Evolutionary conservation across 2,113 vertebrate species (phyloP).

Genomic region (Ptyas mucosa): DNA sequence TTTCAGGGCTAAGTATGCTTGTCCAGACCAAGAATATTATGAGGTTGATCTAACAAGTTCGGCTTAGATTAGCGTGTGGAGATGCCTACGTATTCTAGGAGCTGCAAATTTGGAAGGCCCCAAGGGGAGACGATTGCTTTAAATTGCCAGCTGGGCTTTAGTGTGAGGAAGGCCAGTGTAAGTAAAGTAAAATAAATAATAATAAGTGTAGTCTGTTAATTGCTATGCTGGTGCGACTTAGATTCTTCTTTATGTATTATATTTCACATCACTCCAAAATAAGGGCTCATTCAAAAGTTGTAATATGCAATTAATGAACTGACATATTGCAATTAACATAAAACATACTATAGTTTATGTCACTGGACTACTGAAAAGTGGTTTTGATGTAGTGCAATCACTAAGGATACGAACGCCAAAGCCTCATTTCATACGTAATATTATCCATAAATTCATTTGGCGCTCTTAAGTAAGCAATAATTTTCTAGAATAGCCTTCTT

Average conservation of each 20-base stretch:
- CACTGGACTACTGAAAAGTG: background rate
- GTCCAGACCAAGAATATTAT: background rate
- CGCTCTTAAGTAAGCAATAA: background rate
- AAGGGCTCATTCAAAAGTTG: rapidly evolving
- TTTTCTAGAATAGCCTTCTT: background rate
- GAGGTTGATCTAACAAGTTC: background rate
- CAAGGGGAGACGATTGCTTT: background rate
- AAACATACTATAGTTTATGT: background rate
- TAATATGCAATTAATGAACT: background rate
- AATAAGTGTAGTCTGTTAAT: background rate
- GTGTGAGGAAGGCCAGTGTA: background rate
- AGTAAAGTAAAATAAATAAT: background rate
- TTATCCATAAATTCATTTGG: background rate
- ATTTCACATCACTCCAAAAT: background rate
- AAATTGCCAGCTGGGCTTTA: background rate
- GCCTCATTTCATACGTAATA: background rate
- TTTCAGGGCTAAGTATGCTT: background rate
- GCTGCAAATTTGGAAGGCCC: background rate
- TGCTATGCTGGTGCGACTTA: background rate
- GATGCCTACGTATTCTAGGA: background rate
- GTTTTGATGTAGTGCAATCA: background rate
- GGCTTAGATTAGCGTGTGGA: background rate
- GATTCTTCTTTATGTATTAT: background rate
- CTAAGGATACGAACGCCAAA: background rate
- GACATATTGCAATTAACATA: background rate